Conservation (phyloP, 2,113 vertebrate genomes). For the rabbit (Oryctolagus cuniculus) region mOryCun1.1 NC_091435.1:5378001-5378500, state of each 20-base stretch:
- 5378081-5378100: not conserved
- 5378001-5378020: not conserved
- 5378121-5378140: not conserved
- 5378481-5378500: no score
- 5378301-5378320: not conserved
- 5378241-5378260: not conserved
- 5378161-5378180: not conserved
- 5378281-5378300: not conserved
- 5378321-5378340: no score
- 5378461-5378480: fast-evolving
- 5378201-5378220: not conserved
- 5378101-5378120: fast-evolving
- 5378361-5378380: not conserved
- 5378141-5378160: not conserved
- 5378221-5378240: not conserved
- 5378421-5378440: not conserved
- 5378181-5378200: not conserved
- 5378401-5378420: fast-evolving
- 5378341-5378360: not conserved
- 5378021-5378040: not conserved
- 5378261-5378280: not conserved
- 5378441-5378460: fast-evolving
- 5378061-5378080: not conserved
- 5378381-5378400: not conserved
- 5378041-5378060: not conserved